A percentile compares a stretch with the other conserved stretches of the same genome.
Conservation (phyloP, 2,113 vertebrate species). For the Balaeniceps rex region DNA sequence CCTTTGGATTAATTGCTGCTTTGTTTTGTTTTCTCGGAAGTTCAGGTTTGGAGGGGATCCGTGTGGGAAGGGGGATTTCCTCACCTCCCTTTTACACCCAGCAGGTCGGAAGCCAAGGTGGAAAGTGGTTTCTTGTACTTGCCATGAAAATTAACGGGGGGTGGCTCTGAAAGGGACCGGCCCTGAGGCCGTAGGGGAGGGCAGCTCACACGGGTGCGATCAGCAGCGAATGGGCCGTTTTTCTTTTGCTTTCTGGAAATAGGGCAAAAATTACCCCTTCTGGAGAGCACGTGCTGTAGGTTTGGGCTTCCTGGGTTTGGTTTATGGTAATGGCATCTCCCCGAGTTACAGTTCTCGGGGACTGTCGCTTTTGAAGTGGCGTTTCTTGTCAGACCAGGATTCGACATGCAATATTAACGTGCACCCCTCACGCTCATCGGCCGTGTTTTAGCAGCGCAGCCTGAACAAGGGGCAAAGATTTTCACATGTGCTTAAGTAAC, state of each 20-base stretch:
- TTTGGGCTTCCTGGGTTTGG: neutral
- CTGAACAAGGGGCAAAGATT: neutral
- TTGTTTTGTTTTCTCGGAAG: neutral
- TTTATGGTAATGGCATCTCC: neutral
- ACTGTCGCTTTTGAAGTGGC: neutral
- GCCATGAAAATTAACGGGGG: neutral
- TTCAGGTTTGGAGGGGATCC: neutral
- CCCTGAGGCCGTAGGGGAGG: rapidly evolving
- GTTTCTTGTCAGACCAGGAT: neutral
- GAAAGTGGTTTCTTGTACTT: neutral
- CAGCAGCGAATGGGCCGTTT: rapidly evolving
- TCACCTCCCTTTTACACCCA: neutral
- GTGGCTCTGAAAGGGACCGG: neutral
- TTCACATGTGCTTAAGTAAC: neutral
- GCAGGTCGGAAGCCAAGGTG: neutral
- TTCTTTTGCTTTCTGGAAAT: neutral
- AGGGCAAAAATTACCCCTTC: neutral
- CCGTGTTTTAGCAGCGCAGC: rapidly evolving
- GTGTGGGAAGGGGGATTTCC: neutral
- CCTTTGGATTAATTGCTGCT: neutral
- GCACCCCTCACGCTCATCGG: rapidly evolving
- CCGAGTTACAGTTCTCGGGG: no score
- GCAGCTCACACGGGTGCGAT: rapidly evolving
- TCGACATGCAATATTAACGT: rapidly evolving
- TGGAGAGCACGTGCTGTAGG: rapidly evolving